Percentiles rank a stretch among this genome's conserved stretches.
Evolutionary conservation across 2,113 vertebrate species (phyloP).

Genomic region (Jacana jacana): DNA sequence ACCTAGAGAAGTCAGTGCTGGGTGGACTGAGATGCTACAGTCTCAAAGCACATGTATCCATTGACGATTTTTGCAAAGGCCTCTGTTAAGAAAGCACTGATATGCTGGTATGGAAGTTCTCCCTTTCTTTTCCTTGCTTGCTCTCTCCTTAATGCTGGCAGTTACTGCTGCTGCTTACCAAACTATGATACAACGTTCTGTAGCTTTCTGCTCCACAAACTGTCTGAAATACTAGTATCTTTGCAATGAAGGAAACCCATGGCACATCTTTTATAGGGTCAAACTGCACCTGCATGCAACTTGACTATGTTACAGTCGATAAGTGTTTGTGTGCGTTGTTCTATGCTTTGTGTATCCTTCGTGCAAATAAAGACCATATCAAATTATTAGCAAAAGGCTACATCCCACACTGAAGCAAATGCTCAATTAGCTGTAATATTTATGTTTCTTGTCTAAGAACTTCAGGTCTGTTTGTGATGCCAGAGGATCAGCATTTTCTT

Average conservation of each 20-base stretch:
- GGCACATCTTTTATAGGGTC: background rate
- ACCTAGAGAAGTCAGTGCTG: background rate
- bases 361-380: background rate
- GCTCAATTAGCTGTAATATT: background rate
- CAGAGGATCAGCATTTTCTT: background rate
- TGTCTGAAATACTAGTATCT: background rate
- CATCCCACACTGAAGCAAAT: background rate
- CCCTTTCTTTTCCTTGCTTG: background rate
- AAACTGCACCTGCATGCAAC: background rate
- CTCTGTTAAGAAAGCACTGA: background rate
- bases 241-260: background rate
- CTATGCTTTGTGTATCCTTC: background rate
- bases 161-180: background rate
- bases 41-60: background rate
- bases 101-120: background rate
- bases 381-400: background rate
- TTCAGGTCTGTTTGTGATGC: background rate
- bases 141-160: background rate
- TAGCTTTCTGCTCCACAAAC: background rate
- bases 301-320: background rate
- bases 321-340: background rate
- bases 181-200: background rate
- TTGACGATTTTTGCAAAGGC: background rate
- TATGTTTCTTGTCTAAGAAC: background rate
- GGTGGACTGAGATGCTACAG: background rate